Base-by-base conservation (phyloP, 2,113 vertebrate species). In the Hypanus sabinus region DNA sequence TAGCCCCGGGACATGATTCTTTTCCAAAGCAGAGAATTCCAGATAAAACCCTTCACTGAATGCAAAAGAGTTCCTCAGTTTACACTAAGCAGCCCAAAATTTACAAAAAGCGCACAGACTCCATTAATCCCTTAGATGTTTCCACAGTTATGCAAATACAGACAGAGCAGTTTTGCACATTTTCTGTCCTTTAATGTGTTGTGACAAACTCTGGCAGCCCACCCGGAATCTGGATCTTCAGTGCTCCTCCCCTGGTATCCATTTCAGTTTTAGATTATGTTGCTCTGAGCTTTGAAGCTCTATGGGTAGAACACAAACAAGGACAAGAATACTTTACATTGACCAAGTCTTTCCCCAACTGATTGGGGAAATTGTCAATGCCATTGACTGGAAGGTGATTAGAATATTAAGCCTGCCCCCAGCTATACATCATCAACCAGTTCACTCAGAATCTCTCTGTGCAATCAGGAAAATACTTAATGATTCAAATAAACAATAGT, bases 51-150 rank as follows among this genome's bases (percentile, higher is more conserved):
- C 81, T 65, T 68, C 85, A 90, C 60, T 33, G 33, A 90, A 90
- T 20, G 62, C 62, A 65, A 90, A 65, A 30, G 60, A 20, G 30
- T 33, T 85, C 81, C 46, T 16, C 81, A 57, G 81, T 27, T 5
- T 85, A 60, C 62, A 33, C 14, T 16, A 1, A 18, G 16, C 30
- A 88, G 30, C 83, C 60, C 27, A 62, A 62, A 1, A n/a, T 60
- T 27, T 60, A 16, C 33, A 62, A 4, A 62, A 55, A 18, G 10
- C 0, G n/a, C 55, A 1, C 22, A 14, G 57, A 87, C 55, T 65
- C 14, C 85, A 33, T 20, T 90, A 90, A 90, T 36, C 85, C n/a
- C 85, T 90, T 33, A n/a, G n/a, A 90, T 90, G n/a, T 65, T 65
- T 90, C 85, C 14, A 90, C 5, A 8, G 30, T 90, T 90, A 65